These are phyloP conservation scores for Trachemys scripta DNA, from an alignment of 2,113 vertebrate species.

Conservation along the genomic window DNA sequence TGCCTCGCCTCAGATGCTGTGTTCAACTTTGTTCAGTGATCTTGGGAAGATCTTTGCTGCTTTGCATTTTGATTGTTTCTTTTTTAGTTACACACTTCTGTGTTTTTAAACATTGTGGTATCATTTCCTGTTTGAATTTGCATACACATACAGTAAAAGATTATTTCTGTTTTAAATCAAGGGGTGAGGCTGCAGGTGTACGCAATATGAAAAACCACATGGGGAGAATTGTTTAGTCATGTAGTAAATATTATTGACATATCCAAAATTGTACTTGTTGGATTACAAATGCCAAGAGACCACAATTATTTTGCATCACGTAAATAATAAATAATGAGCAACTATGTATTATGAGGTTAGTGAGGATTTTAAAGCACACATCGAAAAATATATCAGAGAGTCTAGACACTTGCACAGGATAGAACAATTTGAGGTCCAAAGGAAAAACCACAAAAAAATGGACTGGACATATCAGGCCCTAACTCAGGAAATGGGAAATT, in stretches of 20 bases:
- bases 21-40: neutral
- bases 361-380: too few relatives aligned
- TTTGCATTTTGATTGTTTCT: neutral
- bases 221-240: accelerated
- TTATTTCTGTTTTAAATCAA: neutral
- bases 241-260: neutral
- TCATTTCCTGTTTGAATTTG: neutral
- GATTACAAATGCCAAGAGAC: too few relatives aligned
- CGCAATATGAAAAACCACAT: accelerated
- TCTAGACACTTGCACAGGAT: too few relatives aligned
- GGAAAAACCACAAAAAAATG: neutral
- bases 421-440: neutral
- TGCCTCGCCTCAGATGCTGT: neutral
- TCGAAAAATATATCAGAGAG: too few relatives aligned
- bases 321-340: too few relatives aligned
- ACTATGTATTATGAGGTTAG: too few relatives aligned
- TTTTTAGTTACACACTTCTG: neutral
- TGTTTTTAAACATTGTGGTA: too few relatives aligned
- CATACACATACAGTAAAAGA: neutral
- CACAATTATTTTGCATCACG: too few relatives aligned
- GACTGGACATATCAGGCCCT: neutral
- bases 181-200: neutral
- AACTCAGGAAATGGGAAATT: accelerated
- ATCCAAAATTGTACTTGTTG: too few relatives aligned
- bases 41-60: neutral